Base-by-base conservation (phyloP, 2,113 vertebrate genomes). In the Sciurus niger region DNA sequence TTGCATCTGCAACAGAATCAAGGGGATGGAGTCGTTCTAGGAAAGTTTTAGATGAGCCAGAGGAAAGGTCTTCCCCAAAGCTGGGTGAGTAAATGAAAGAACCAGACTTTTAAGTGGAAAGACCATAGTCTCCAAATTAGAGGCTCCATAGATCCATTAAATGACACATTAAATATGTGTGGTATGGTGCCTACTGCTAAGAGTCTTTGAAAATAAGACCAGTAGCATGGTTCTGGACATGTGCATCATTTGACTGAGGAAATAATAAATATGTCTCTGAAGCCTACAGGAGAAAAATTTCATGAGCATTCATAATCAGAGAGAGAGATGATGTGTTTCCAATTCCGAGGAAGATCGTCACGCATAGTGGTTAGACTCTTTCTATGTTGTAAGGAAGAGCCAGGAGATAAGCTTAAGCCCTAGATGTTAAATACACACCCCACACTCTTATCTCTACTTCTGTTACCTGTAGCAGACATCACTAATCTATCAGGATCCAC, bases 401-500 rank as follows among this genome's bases (percentile, higher is more conserved):
- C 46, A 2, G 22, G 12, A 1, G 40, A 84, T 67, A 24, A 17
- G 20, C 53, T 24, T 32, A 84, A 68, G 22, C 34, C 37, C 37
- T 34, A 4, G 65, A 30, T 12, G 7, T 65, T 34, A 28, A 13
- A 30, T 22, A 48, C 4, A n/a, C 2, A 24, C 4, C 13, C 25
- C 24, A 13, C 14, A 1, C 14, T 18, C 4, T 53, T 10, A 0
- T n/a, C 30, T 78, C 6, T 30, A 34, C 1, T 55, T 68, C 53
- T 22, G 0, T 30, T 53, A 55, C 63, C 82, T 25, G 0, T 1
- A 10, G 70, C 87, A 68, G 85, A 80, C 80, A 58, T 58, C 55
- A 58, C 55, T 58, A 58, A 58, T 58, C 55, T 58, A 58, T 58
- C 18, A 4, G 55, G 2, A n/a, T 43, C 1, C 48, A 68, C 34